Conservation (phyloP, 2,888 invertebrate genomes). For the Pandemis cinnamomeana region DNA sequence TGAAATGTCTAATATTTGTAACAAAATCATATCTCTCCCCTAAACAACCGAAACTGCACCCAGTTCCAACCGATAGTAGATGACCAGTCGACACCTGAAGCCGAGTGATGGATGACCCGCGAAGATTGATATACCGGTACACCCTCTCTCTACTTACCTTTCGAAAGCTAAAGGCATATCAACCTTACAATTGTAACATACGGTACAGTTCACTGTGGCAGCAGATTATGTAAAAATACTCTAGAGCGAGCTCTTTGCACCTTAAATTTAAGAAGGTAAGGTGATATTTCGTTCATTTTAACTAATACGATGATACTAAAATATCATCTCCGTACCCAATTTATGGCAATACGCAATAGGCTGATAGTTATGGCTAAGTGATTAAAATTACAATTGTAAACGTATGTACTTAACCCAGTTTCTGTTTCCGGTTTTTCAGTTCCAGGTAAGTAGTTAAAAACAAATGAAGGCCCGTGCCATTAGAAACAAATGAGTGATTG, state of each 20-base stretch:
- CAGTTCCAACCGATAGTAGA: neutral
- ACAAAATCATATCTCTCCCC: slow-evolving; percentile 8
- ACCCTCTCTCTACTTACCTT: slow-evolving; percentile 29
- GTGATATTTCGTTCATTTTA: neutral
- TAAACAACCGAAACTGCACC: slow-evolving; percentile 4
- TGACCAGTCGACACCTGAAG: slow-evolving; percentile 36
- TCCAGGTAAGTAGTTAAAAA: neutral
- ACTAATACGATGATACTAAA: neutral
- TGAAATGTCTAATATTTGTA: neutral
- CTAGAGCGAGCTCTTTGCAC: neutral
- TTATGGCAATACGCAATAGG: neutral
- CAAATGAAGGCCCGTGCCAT: neutral
- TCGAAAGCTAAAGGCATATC: neutral
- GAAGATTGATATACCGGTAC: slow-evolving; percentile 44
- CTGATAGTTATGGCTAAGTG: neutral
- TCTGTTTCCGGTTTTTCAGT: neutral
- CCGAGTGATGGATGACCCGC: slow-evolving; percentile 45
- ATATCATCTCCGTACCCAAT: neutral
- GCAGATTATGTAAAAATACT: neutral
- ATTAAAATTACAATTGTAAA: neutral
- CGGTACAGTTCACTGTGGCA: neutral
- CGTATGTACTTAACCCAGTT: too few species aligned
- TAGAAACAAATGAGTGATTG: neutral
- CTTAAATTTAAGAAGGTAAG: neutral
- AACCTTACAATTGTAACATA: neutral